phyloP scores from a whole-genome alignment of 2,113 vertebrate genomes.

The Sander lucioperca region DNA sequence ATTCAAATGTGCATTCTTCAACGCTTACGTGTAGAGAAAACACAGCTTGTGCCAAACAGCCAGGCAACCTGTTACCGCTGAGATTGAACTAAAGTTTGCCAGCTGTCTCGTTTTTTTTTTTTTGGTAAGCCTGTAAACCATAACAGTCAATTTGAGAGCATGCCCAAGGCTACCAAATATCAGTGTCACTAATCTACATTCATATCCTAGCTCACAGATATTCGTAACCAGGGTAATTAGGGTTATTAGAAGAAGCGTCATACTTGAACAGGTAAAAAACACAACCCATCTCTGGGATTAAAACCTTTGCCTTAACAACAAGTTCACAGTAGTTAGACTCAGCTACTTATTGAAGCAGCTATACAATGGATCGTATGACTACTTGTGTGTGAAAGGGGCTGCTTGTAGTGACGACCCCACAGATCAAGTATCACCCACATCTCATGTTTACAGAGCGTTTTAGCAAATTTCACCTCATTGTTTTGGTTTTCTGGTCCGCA shows the following conservation, averaged over 20 bases:
- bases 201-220: neutral
- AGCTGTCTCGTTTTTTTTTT: neutral
- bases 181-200: neutral
- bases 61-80: neutral
- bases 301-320: neutral
- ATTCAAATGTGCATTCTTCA: neutral
- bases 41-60: neutral
- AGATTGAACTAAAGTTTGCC: neutral
- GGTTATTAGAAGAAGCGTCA: neutral
- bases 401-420: neutral
- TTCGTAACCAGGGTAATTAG: neutral
- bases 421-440: neutral
- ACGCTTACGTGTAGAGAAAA: neutral
- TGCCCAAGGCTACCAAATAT: neutral
- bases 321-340: neutral
- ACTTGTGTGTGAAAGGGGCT: neutral
- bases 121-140: neutral
- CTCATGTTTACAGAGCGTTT: neutral
- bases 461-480: neutral
- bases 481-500: too few species aligned
- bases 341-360: neutral
- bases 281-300: neutral
- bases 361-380: neutral
- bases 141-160: conserved; percentile 9
- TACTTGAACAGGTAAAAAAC: neutral